Conservation (phyloP, 53 echinoderm and acorn worm species). For the Echinometra lucunter region DNA sequence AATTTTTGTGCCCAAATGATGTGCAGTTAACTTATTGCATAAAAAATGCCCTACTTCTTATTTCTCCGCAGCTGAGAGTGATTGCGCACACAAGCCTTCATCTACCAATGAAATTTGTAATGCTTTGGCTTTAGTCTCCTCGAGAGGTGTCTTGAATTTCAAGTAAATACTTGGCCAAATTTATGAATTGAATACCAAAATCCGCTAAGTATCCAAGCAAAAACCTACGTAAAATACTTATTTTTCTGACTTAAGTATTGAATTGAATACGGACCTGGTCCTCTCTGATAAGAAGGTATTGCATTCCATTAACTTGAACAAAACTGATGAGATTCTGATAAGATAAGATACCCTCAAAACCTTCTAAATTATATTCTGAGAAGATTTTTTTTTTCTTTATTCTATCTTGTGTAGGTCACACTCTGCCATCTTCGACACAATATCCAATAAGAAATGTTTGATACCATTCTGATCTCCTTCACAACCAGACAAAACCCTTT, state of each 20-base stretch:
- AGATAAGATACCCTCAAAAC: neutral
- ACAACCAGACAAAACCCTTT: conserved; percentile 12
- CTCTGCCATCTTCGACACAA: neutral
- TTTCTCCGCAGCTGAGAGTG: conserved; percentile 15
- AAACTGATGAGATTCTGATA: neutral
- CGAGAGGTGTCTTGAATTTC: neutral
- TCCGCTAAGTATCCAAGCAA: neutral
- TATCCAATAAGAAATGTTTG: conserved; percentile 35
- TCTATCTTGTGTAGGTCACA: conserved; percentile 12
- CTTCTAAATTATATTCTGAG: conserved; percentile 5
- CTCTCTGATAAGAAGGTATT: conserved; percentile 5
- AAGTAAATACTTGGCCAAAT: neutral
- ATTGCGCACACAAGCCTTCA: conserved; percentile 15
- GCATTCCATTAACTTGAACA: neutral
- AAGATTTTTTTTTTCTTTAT: neutral
- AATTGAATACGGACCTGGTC: neutral
- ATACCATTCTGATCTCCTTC: conserved; percentile 22
- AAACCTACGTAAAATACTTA: neutral
- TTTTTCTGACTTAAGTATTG: neutral
- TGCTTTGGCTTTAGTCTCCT: conserved; percentile 26
- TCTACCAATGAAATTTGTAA: conserved; percentile 13
- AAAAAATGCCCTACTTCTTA: too few species aligned
- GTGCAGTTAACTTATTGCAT: too few species aligned
- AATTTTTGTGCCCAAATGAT: too few species aligned
- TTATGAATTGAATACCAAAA: neutral